Percentiles rank a stretch among this genome's conserved stretches.
phyloP scores from a whole-genome alignment of 2,888 invertebrate species.

The Epicampocera succincta region DNA sequence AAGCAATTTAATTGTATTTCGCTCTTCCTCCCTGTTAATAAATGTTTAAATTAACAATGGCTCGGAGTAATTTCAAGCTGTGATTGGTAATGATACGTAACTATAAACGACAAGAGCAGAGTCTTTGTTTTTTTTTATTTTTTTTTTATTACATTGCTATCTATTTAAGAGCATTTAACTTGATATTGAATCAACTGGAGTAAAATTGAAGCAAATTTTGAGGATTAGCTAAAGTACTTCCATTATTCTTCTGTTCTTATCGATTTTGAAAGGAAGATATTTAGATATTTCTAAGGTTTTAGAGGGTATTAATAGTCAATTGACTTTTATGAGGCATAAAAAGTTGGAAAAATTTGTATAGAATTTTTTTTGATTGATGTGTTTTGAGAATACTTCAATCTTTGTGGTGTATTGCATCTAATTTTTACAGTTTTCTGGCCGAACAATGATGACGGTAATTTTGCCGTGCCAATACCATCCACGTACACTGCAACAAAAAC shows the following conservation, averaged over 20 bases:
- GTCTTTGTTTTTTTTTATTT: background rate
- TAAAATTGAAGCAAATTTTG: conserved; percentile 32
- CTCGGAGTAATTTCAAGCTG: conserved; percentile 60
- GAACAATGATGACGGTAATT: too few species aligned
- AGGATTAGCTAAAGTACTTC: conserved; percentile 26
- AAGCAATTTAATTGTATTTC: conserved; percentile 70
- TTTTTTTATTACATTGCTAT: conserved; percentile 52
- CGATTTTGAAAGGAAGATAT: conserved; percentile 32
- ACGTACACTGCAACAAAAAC: too few species aligned
- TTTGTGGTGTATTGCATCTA: too few species aligned
- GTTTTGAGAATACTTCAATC: too few species aligned
- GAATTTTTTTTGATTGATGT: too few species aligned
- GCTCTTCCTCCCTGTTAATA: conserved; percentile 37
- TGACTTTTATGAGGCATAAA: conserved; percentile 14
- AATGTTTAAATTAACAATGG: conserved; percentile 65
- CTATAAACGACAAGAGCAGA: conserved; percentile 27
- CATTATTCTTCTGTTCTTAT: conserved; percentile 10
- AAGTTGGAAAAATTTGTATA: too few species aligned
- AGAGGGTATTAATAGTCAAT: conserved; percentile 36
- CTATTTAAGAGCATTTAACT: conserved; percentile 63
- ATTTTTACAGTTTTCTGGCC: too few species aligned
- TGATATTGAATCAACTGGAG: conserved; percentile 12
- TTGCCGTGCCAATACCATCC: too few species aligned
- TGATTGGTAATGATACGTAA: conserved; percentile 67
- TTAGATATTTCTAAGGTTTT: conserved; percentile 3